Conservation (phyloP, 2,113 vertebrate genomes). For the Sigmodon hispidus region DNA sequence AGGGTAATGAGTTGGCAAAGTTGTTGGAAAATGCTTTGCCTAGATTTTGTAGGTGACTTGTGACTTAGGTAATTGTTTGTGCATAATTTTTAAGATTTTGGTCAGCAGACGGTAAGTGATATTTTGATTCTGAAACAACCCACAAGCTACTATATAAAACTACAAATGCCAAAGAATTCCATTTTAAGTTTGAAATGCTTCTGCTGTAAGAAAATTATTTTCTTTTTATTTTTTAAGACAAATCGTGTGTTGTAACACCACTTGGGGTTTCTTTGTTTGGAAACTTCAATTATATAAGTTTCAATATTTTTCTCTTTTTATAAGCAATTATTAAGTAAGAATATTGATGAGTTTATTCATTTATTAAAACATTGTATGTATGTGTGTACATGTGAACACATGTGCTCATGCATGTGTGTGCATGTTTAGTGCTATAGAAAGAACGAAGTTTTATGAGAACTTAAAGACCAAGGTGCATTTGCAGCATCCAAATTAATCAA, state of each 20-base stretch:
- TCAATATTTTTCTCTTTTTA: conserved; percentile 3
- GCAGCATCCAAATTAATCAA: not conserved
- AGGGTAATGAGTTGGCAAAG: conserved; percentile 84
- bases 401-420: not conserved
- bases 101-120: conserved; percentile 79
- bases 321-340: not conserved
- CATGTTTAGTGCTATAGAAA: not conserved
- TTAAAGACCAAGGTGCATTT: not conserved
- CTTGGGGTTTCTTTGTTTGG: not conserved
- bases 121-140: conserved; percentile 75
- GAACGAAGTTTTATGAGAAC: not conserved
- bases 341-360: not conserved
- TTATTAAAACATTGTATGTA: not conserved
- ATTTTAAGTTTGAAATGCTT: conserved; percentile 34
- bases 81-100: conserved; percentile 83
- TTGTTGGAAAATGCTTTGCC: conserved; percentile 84
- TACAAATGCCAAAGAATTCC: conserved; percentile 59
- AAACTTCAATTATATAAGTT: conserved; percentile 5
- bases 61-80: conserved; percentile 78
- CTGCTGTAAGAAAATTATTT: not conserved
- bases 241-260: not conserved
- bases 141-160: conserved; percentile 65
- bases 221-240: conserved; percentile 36
- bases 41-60: conserved; percentile 85
- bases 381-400: not conserved